These are phyloP conservation scores for Polypedilum vanderplanki DNA, from an alignment of 1,140 invertebrate species.

Conservation along the genomic window DNA sequence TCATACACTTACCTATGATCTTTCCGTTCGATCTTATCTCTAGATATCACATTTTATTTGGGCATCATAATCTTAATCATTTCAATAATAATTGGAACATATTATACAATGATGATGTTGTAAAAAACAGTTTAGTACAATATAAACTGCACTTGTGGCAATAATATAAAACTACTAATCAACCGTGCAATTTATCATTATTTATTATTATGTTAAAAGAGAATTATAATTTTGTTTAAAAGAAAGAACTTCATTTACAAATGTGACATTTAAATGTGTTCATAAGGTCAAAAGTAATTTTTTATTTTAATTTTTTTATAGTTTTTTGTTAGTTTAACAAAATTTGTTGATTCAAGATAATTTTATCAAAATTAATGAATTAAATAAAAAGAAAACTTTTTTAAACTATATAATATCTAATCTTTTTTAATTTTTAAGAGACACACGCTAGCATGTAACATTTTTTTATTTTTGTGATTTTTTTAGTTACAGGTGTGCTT, in stretches of 20 bases:
- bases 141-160: background rate
- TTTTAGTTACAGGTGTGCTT: too few species aligned
- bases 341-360: too few species aligned
- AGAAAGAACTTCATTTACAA: background rate
- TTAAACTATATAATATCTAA: too few species aligned
- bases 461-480: too few species aligned
- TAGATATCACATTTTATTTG: conserved; percentile 19
- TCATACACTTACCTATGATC: background rate
- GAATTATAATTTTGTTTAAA: background rate
- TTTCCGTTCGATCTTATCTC: conserved; percentile 21
- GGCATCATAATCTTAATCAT: conserved; percentile 8
- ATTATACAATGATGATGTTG: background rate
- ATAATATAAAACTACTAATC: background rate
- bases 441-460: too few species aligned
- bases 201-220: conserved; percentile 14
- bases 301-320: too few species aligned
- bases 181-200: background rate
- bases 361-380: too few species aligned
- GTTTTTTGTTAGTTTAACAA: too few species aligned
- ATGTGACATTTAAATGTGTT: too few species aligned
- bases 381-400: too few species aligned
- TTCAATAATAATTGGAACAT: conserved; percentile 19
- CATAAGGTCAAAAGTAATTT: too few species aligned
- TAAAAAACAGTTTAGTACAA: background rate
- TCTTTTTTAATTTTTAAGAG: too few species aligned